These are phyloP conservation scores for Orientallactaga bullata DNA, from an alignment of 2,113 vertebrate species.

Conservation along the genomic window DNA sequence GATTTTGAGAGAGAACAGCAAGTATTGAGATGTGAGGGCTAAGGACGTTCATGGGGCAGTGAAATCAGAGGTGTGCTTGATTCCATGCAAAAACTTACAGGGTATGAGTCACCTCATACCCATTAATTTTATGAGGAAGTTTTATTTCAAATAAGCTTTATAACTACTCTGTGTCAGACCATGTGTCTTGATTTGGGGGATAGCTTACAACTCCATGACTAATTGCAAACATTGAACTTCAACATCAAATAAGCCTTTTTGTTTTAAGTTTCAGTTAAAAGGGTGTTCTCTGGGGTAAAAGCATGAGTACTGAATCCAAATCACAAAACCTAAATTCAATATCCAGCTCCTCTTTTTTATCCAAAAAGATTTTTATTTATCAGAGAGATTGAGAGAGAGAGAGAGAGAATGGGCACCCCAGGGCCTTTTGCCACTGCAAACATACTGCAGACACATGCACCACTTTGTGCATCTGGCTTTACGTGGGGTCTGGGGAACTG, in stretches of 20 bases:
- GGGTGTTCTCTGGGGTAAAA: not conserved
- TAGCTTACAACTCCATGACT: not conserved
- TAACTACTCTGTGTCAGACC: not conserved
- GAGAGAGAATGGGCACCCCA: too few species aligned
- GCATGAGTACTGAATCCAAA: not conserved
- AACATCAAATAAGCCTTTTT: not conserved
- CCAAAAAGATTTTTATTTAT: too few species aligned
- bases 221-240: conserved; percentile 6
- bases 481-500: too few species aligned
- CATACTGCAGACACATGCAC: too few species aligned
- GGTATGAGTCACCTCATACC: not conserved
- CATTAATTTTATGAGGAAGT: not conserved
- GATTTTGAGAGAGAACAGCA: not conserved
- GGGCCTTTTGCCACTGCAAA: too few species aligned
- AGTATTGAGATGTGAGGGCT: not conserved
- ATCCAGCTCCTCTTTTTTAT: not conserved
- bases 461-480: too few species aligned
- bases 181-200: not conserved
- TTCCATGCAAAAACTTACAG: not conserved
- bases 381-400: too few species aligned
- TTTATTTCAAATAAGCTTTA: conserved; percentile 47
- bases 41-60: not conserved
- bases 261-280: not conserved
- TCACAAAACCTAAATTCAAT: not conserved
- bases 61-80: not conserved